Conservation (phyloP, 1,140 invertebrate genomes). For the Anagrus nilaparvatae region DNA sequence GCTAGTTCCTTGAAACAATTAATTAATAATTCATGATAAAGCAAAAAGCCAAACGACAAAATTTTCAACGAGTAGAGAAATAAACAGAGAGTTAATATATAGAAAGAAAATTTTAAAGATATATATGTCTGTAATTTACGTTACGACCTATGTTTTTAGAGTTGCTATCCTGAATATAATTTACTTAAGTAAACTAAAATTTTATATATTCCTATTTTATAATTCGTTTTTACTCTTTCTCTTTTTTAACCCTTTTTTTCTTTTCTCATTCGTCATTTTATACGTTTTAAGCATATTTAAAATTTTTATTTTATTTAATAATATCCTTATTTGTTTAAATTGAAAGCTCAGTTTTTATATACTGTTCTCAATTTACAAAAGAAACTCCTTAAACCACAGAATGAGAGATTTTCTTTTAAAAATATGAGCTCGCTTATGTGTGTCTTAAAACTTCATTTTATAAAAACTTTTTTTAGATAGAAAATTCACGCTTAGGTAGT, state of each 20-base stretch:
- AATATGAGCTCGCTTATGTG: too few species aligned
- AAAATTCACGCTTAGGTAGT: neutral
- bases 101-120: too few species aligned
- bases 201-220: slow-evolving; percentile 26
- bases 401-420: too few species aligned
- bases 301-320: too few species aligned
- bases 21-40: slow-evolving; percentile 46
- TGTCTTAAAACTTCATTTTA: too few species aligned
- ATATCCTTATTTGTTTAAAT: too few species aligned
- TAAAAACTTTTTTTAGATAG: slow-evolving; percentile 24
- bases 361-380: slow-evolving; percentile 24
- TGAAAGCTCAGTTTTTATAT: too few species aligned
- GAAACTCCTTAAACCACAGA: slow-evolving; percentile 18
- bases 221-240: slow-evolving; percentile 5
- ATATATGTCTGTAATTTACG: slow-evolving; percentile 38
- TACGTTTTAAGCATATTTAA: too few species aligned
- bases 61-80: slow-evolving; percentile 7
- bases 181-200: slow-evolving; percentile 42
- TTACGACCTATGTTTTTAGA: slow-evolving; percentile 33
- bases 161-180: slow-evolving; percentile 39
- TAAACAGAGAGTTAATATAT: slow-evolving; percentile 11
- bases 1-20: slow-evolving; percentile 44
- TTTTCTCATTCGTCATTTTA: slow-evolving; percentile 19
- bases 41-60: slow-evolving; percentile 24
- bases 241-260: slow-evolving; percentile 23